These are phyloP conservation scores for Micoletzkya japonica DNA, from an alignment of 2,888 invertebrate species.

Conservation along the genomic window DNA sequence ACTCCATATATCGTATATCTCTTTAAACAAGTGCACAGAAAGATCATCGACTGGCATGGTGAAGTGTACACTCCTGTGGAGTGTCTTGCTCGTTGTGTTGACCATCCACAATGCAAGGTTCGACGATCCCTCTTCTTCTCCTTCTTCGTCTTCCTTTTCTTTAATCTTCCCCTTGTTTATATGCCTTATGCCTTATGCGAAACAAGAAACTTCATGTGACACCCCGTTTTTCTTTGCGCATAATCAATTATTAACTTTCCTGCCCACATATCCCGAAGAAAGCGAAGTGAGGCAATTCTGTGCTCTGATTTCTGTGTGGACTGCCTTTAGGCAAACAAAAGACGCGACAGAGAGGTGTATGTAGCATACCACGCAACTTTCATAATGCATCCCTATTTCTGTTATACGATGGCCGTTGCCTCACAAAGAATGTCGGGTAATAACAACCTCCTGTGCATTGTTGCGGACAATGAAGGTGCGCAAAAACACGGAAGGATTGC, in stretches of 20 bases:
- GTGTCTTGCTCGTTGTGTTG: constrained; percentile 44
- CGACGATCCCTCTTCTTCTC: neutral
- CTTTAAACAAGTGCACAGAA: constrained; percentile 36
- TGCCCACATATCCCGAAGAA: too few relatives aligned
- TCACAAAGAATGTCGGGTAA: neutral
- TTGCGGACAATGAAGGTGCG: neutral
- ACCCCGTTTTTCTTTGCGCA: neutral
- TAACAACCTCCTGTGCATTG: neutral
- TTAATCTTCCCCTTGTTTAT: neutral
- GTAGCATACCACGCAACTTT: too few relatives aligned
- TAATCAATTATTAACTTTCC: neutral
- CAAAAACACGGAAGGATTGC: neutral
- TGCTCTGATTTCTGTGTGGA: too few relatives aligned
- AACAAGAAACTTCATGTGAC: too few relatives aligned
- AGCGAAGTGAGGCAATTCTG: too few relatives aligned
- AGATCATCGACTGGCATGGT: constrained; percentile 23
- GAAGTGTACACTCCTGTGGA: constrained; percentile 40
- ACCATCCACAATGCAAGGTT: constrained; percentile 42
- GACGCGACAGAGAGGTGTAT: too few relatives aligned
- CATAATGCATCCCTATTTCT: too few relatives aligned
- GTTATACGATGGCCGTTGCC: too few relatives aligned
- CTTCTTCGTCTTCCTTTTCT: neutral
- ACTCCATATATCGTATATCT: constrained; percentile 44
- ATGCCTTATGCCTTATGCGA: too few relatives aligned
- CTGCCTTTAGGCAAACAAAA: too few relatives aligned